Conservation (phyloP, 2,113 vertebrate genomes). For the Ariopsis seemanni region DNA sequence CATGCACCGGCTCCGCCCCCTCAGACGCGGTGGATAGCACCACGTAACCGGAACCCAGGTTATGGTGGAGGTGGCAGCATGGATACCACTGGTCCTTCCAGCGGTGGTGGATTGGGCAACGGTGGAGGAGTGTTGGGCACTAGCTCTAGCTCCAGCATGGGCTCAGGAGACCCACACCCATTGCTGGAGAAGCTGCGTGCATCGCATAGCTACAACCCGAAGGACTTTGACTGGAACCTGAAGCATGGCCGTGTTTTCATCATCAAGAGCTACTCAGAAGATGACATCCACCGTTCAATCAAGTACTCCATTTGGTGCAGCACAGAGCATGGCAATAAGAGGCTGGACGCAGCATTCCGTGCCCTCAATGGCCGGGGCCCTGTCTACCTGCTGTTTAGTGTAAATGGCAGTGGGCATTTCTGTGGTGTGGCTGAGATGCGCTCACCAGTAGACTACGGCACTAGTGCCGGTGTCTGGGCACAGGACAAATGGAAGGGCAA, state of each 20-base stretch:
- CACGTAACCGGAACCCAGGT: conserved; percentile 85
- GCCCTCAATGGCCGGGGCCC: conserved; percentile 86
- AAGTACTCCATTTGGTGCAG: conserved; percentile 99
- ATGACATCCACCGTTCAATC: conserved; percentile 97
- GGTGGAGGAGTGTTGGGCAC: conserved; percentile 57
- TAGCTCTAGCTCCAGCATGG: conserved; percentile 34
- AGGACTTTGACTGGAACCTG: conserved; percentile 96
- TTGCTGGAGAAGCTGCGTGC: conserved; percentile 94
- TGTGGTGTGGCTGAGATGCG: conserved; percentile 98
- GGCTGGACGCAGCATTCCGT: conserved; percentile 91
- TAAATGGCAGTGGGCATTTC: conserved; percentile 98
- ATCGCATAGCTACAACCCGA: conserved; percentile 95
- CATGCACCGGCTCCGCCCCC: conserved; percentile 72
- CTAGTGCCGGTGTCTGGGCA: conserved; percentile 97
- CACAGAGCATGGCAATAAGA: conserved; percentile 95
- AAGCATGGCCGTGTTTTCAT: conserved; percentile 94
- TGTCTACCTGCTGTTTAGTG: conserved; percentile 94
- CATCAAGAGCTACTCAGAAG: conserved; percentile 98
- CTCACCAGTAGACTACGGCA: conserved; percentile 97
- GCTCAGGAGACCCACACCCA: conserved; percentile 81
- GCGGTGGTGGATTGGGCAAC: conserved; percentile 68
- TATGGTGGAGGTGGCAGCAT: conserved; percentile 79
- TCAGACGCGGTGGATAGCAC: conserved; percentile 91
- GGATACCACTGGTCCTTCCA: conserved; percentile 72
- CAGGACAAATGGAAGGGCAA: conserved; percentile 99